Percentiles rank a stretch among this genome's conserved stretches.
phyloP scores from a whole-genome alignment of 2,113 vertebrate species.

The Salvator merianae region DNA sequence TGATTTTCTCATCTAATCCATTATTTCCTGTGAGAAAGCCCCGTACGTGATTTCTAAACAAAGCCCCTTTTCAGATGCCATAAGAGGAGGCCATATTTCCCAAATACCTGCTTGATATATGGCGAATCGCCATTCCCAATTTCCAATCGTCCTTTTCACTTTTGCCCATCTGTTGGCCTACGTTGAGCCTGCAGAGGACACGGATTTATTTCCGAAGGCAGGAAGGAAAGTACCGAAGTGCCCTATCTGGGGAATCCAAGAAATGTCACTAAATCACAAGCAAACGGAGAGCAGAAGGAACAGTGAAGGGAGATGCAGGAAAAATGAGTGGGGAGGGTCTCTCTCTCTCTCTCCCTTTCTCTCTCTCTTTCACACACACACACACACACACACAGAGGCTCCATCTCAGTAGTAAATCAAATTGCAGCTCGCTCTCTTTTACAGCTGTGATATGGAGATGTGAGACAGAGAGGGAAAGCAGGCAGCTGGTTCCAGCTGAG shows the following conservation, averaged over 20 bases:
- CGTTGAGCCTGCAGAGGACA: slow-evolving; percentile 52
- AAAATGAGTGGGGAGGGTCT: not conserved
- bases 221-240: slow-evolving; percentile 46
- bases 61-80: slow-evolving; percentile 61
- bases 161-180: slow-evolving; percentile 55
- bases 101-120: slow-evolving; percentile 71
- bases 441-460: slow-evolving; percentile 36
- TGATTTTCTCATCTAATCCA: slow-evolving; percentile 53
- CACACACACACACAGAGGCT: not conserved
- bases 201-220: slow-evolving; percentile 58
- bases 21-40: slow-evolving; percentile 57
- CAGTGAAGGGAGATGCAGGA: not conserved
- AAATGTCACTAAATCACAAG: slow-evolving; percentile 75
- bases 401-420: slow-evolving; percentile 66
- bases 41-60: slow-evolving; percentile 53
- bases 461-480: not conserved
- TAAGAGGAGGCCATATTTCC: slow-evolving; percentile 62
- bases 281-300: not conserved
- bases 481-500: slow-evolving; percentile 26
- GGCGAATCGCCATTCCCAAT: slow-evolving; percentile 56
- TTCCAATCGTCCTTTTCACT: slow-evolving; percentile 54
- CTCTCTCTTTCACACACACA: slow-evolving; percentile 3
- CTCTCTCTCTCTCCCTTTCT: slow-evolving; percentile 8
- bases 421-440: slow-evolving; percentile 17
- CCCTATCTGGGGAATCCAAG: slow-evolving; percentile 62